These are phyloP conservation scores for Aleiodes sp. DNA, from an alignment of 1,140 invertebrate species.

Conservation along the genomic window DNA sequence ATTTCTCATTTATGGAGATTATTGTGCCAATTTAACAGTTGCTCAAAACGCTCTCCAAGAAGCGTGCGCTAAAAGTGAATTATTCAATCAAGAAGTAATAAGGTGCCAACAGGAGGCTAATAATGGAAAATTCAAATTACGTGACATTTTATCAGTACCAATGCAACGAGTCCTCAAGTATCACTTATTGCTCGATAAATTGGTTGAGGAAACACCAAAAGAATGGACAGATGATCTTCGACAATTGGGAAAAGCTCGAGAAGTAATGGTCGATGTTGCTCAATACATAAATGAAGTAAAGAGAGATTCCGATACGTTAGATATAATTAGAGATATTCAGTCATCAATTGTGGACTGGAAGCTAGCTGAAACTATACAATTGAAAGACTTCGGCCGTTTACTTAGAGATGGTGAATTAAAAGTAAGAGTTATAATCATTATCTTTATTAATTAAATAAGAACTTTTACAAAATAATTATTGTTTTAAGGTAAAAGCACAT, in stretches of 20 bases:
- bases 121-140: slow-evolving; percentile 92
- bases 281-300: slow-evolving; percentile 99
- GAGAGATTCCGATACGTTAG: slow-evolving; percentile 91
- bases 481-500: slow-evolving; percentile 78
- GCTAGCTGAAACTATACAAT: slow-evolving; percentile 78
- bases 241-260: slow-evolving; percentile 86
- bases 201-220: slow-evolving; percentile 88
- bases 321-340: slow-evolving; percentile 91
- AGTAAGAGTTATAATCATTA: slow-evolving; percentile 55
- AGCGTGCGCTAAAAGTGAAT: slow-evolving; percentile 72
- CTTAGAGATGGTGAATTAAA: slow-evolving; percentile 93
- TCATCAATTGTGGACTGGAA: slow-evolving; percentile 84
- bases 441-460: background rate
- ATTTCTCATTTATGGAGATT: slow-evolving; percentile 94
- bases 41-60: slow-evolving; percentile 84
- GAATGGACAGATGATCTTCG: slow-evolving; percentile 84
- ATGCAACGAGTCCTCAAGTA: slow-evolving; percentile 99
- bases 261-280: slow-evolving; percentile 96
- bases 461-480: slow-evolving; percentile 11
- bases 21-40: slow-evolving; percentile 89
- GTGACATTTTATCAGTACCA: slow-evolving; percentile 94
- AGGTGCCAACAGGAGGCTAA: slow-evolving; percentile 93
- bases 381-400: slow-evolving; percentile 90
- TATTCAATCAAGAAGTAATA: slow-evolving; percentile 69
- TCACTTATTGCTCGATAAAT: slow-evolving; percentile 90